phyloP scores from a whole-genome alignment of 1,140 invertebrate genomes.

The Drosophila setifemur region DNA sequence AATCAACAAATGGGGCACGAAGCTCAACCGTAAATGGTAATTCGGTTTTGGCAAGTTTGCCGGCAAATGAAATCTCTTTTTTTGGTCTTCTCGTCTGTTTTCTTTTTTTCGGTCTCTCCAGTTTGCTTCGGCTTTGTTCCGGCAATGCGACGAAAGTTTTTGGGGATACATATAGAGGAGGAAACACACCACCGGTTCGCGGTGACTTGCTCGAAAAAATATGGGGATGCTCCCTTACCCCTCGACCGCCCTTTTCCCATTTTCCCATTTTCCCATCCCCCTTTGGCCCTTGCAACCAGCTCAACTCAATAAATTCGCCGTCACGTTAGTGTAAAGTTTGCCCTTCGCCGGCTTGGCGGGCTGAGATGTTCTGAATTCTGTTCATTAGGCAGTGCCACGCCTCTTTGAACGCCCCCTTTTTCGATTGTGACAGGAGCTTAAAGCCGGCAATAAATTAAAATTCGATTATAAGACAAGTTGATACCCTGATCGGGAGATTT shows the following conservation, averaged over 20 bases:
- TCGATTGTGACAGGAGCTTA: background rate
- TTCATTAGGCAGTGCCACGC: constrained; percentile 41
- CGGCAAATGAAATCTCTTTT: constrained; percentile 38
- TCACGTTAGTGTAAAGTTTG: constrained; percentile 48
- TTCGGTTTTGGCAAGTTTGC: constrained; percentile 36
- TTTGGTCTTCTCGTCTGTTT: background rate
- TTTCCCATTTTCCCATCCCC: constrained; percentile 25
- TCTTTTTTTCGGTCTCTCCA: background rate
- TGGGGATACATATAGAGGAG: constrained; percentile 19
- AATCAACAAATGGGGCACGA: constrained; percentile 48
- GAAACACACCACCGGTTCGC: constrained; percentile 43
- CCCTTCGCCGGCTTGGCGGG: constrained; percentile 4
- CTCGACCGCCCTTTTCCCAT: constrained; percentile 10
- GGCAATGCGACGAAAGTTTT: constrained; percentile 44
- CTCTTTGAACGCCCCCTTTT: constrained; percentile 4
- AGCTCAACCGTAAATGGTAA: constrained; percentile 33
- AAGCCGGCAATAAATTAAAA: background rate
- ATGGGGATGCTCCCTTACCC: constrained; percentile 36
- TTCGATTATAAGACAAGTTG: background rate
- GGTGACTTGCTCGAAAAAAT: constrained; percentile 31
- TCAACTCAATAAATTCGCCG: constrained; percentile 43
- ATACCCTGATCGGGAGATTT: constrained; percentile 4
- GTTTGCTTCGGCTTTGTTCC: constrained; percentile 19
- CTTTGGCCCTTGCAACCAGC: constrained; percentile 5
- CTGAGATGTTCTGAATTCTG: constrained; percentile 12